Conservation (phyloP, 2,888 invertebrate species). For the Ennomos erosarius region DNA sequence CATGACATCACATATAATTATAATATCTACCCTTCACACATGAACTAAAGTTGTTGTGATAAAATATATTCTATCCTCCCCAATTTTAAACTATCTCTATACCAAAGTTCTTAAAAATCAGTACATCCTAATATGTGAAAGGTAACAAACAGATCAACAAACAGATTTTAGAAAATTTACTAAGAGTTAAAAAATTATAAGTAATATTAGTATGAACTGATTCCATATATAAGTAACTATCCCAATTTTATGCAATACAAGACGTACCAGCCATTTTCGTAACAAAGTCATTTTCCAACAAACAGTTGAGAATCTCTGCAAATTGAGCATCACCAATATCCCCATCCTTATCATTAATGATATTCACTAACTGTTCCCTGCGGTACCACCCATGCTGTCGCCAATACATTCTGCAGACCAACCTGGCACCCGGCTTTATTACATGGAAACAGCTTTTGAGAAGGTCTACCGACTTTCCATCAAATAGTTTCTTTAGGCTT, state of each 20-base stretch:
- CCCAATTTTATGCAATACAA: conserved; percentile 2
- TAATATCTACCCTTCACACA: no score
- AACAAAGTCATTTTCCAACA: conserved; percentile 57
- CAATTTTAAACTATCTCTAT: no score
- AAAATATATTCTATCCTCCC: no score
- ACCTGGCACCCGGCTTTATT: conserved; percentile 56
- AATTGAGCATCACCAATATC: conserved; percentile 36
- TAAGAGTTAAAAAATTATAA: no score
- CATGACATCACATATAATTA: no score
- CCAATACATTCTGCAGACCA: conserved; percentile 75
- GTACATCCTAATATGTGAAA: no score
- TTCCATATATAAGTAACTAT: not conserved
- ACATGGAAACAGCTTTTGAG: conserved; percentile 51
- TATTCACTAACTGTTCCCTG: conserved; percentile 49
- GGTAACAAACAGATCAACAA: no score
- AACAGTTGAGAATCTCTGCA: conserved; percentile 48
- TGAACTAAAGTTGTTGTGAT: no score
- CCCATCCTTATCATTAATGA: conserved; percentile 42
- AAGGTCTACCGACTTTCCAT: conserved; percentile 49
- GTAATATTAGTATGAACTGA: no score
- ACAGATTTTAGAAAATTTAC: no score
- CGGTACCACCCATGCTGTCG: conserved; percentile 66
- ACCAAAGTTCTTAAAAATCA: no score
- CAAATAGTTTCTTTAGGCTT: conserved; percentile 53
- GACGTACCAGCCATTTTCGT: conserved; percentile 39